Percentiles rank a stretch among this genome's conserved stretches.
These are phyloP conservation scores for Sphecodes monilicornis DNA, from an alignment of 2,888 invertebrate genomes.

Conservation along the genomic window DNA sequence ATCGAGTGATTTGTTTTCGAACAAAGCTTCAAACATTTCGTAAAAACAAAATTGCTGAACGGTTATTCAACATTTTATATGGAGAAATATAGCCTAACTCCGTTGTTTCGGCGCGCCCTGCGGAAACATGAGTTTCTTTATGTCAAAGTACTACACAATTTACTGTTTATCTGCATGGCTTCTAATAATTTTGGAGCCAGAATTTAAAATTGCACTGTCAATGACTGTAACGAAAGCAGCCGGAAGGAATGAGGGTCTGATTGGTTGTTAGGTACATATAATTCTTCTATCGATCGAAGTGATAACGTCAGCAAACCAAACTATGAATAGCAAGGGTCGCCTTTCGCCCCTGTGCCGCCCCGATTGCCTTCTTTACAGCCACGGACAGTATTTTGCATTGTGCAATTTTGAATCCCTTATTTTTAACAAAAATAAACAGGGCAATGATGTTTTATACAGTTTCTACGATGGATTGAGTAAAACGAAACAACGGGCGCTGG, in stretches of 20 bases:
- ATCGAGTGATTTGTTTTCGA: too few relatives aligned
- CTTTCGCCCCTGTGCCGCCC: too few relatives aligned
- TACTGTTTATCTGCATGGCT: background rate
- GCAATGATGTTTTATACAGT: conserved; percentile 79
- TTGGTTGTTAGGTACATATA: too few relatives aligned
- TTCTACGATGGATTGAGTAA: conserved; percentile 85
- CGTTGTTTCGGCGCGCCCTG: background rate
- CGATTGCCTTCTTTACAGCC: background rate
- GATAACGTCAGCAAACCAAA: too few relatives aligned
- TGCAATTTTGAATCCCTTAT: background rate
- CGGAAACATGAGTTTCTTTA: background rate
- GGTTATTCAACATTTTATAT: too few relatives aligned
- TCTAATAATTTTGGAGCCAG: background rate
- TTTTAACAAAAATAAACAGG: background rate
- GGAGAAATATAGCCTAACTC: too few relatives aligned
- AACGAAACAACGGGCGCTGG: conserved; percentile 85
- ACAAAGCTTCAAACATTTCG: too few relatives aligned
- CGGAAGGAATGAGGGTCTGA: too few relatives aligned
- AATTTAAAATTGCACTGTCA: background rate
- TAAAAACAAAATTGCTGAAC: too few relatives aligned
- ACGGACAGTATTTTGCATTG: background rate
- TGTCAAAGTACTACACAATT: background rate
- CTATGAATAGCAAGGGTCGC: too few relatives aligned
- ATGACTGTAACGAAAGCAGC: too few relatives aligned
- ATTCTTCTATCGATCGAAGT: too few relatives aligned